phyloP scores from a whole-genome alignment of 2,888 invertebrate genomes.

The Gymnocheta viridis region DNA sequence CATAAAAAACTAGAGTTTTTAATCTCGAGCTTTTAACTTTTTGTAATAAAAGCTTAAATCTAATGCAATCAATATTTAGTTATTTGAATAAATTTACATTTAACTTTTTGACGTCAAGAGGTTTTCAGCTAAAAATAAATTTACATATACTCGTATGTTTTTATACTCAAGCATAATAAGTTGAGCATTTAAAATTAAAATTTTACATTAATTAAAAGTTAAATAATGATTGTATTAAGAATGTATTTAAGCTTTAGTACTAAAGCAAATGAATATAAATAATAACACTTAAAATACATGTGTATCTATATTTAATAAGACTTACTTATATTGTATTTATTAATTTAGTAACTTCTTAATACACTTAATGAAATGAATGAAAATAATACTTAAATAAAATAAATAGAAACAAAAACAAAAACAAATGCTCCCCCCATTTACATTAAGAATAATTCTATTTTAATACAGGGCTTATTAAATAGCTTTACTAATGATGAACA shows the following conservation, averaged over 20 bases:
- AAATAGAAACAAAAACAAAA: conserved; percentile 13
- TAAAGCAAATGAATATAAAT: background rate
- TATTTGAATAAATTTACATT: background rate
- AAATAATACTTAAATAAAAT: conserved; percentile 5
- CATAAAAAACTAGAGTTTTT: background rate
- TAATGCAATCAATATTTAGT: conserved; percentile 13
- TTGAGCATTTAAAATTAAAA: background rate
- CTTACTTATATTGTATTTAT: conserved; percentile 12
- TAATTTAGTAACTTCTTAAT: conserved; percentile 22
- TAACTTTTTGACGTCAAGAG: background rate
- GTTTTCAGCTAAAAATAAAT: background rate
- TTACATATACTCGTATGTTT: background rate
- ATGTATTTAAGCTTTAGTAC: background rate
- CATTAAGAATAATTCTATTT: background rate
- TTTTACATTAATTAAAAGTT: background rate
- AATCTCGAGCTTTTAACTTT: background rate
- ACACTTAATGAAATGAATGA: conserved; percentile 13
- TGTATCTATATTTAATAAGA: conserved; percentile 14
- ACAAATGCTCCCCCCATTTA: background rate
- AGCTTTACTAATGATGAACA: conserved; percentile 38
- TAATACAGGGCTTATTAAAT: conserved; percentile 53
- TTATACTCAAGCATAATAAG: background rate
- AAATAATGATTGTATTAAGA: conserved; percentile 14
- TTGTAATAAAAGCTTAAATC: background rate
- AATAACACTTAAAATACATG: conserved; percentile 23